These are phyloP conservation scores for Melikaiella ostensackeni DNA, from an alignment of 2,888 invertebrate genomes.

Conservation along the genomic window DNA sequence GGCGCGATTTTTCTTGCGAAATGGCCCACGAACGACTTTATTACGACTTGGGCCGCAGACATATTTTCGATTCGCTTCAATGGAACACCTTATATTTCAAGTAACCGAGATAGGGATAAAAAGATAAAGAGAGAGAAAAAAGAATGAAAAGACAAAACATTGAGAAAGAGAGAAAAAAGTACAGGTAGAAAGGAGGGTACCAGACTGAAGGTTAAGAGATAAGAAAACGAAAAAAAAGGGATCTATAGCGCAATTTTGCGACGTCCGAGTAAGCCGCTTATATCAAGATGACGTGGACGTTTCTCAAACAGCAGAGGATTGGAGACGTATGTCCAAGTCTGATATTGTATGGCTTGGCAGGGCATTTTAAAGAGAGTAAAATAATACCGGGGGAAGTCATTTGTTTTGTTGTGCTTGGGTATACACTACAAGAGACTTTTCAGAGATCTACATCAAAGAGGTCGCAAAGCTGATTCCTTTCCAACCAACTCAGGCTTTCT, in stretches of 20 bases:
- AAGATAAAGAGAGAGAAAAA: conserved; percentile 41
- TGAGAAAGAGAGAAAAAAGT: conserved; percentile 37
- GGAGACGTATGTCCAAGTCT: conserved; percentile 56
- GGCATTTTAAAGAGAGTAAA: conserved; percentile 51
- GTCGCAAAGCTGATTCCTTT: conserved; percentile 49
- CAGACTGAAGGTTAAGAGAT: conserved; percentile 8
- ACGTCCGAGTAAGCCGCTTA: conserved; percentile 60
- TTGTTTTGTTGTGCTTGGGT: conserved; percentile 49
- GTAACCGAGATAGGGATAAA: conserved; percentile 29
- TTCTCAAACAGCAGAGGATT: conserved; percentile 54
- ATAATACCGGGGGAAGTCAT: conserved; percentile 55
- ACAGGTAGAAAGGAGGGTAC: not conserved
- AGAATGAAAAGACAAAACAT: conserved; percentile 43
- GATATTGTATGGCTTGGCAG: conserved; percentile 49
- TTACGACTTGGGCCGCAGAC: conserved; percentile 4
- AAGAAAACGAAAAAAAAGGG: conserved; percentile 43
- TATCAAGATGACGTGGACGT: conserved; percentile 55
- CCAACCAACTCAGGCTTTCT: conserved; percentile 46
- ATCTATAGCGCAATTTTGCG: conserved; percentile 56
- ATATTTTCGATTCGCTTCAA: conserved; percentile 7
- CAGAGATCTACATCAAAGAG: conserved; percentile 26
- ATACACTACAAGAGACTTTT: conserved; percentile 33
- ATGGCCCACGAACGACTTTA: not conserved
- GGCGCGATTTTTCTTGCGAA: not conserved
- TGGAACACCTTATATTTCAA: conserved; percentile 21